Base-by-base conservation (phyloP, 2,113 vertebrate species). In the Alligator sinensis region DNA sequence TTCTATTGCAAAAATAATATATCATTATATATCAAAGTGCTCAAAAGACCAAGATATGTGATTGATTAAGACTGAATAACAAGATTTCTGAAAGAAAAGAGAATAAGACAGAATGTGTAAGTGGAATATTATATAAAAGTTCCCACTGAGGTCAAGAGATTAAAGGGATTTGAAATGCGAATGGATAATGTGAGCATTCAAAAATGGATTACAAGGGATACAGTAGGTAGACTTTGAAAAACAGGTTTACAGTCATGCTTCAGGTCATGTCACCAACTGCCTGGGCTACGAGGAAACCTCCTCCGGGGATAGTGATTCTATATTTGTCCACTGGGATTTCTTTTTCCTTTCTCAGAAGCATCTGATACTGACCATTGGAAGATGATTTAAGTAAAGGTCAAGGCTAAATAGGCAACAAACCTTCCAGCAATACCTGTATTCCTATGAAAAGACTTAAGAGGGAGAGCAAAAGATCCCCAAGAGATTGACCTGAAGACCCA, bases 81-180 rank as follows among this genome's bases (percentile, higher is more conserved):
- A 38, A 83, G 30, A 47, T 81, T 2, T 0, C 30, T 77, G 24
- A 89, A 88, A 90, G 38, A 90, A 83, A 62, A 38, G 12, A 87
- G 61, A 96, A 47, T 91, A 91, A 93, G 68, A 89, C 24, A 13
- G 70, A 68, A 68, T 82, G 78, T 86, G 82, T 94, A 85, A 83
- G 22, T 17, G 18, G 28, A 91, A 83, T 47, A 14, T 47, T 25
- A 30, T 25, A 74, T 47, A 30, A 30, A 47, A 47, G 17, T 74
- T 74, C 19, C 19, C 70, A 74, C 11, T 66, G 4, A 87, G 38
- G 18, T 21, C 54, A 87, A 90, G 30, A n/a, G 19, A 91, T 47
- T 88, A 54, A 87, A 87, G 83, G 60, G 1, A 55, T 74, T 79
- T 9, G 78, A 78, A 88, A 7, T 4, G 11, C 58, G 15, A 22